phyloP scores from a whole-genome alignment of 2,888 invertebrate species.

The Epinotia nisella region DNA sequence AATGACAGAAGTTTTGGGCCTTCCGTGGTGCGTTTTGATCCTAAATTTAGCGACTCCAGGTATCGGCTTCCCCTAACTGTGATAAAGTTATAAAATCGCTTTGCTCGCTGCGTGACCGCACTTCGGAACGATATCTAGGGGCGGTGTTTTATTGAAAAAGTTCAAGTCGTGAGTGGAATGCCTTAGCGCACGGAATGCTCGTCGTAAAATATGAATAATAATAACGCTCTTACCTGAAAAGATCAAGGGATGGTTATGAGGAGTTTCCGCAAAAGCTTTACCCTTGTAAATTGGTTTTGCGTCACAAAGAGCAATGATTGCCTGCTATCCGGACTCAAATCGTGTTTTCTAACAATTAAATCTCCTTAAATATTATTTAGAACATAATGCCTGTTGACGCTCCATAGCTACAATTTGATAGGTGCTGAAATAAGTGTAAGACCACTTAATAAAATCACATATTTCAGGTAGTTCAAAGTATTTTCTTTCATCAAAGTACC shows the following conservation, averaged over 20 bases:
- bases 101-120: constrained; percentile 76
- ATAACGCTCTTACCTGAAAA: constrained; percentile 46
- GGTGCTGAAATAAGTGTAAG: background rate
- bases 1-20: constrained; percentile 52
- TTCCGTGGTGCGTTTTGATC: constrained; percentile 43
- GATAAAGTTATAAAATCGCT: constrained; percentile 83
- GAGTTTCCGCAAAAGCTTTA: constrained; percentile 39
- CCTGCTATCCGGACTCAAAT: constrained; percentile 17
- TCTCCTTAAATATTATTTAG: background rate
- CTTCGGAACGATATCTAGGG: constrained; percentile 70
- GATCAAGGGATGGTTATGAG: constrained; percentile 42
- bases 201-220: constrained; percentile 80
- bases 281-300: constrained; percentile 41
- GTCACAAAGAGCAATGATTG: constrained; percentile 35
- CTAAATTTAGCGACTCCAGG: constrained; percentile 57
- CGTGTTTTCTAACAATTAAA: constrained; percentile 1
- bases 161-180: constrained; percentile 78
- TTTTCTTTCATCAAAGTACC: too few species aligned
- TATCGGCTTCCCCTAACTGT: constrained; percentile 65
- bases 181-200: constrained; percentile 61
- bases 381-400: background rate
- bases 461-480: too few species aligned
- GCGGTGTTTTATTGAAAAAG: constrained; percentile 83
- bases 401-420: background rate
- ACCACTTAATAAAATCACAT: too few species aligned